Evolutionary conservation across 1,140 invertebrate genomes (phyloP), one percentile per base, ranked within the genome.

Genomic region (Pectinophora gossypiella): DNA sequence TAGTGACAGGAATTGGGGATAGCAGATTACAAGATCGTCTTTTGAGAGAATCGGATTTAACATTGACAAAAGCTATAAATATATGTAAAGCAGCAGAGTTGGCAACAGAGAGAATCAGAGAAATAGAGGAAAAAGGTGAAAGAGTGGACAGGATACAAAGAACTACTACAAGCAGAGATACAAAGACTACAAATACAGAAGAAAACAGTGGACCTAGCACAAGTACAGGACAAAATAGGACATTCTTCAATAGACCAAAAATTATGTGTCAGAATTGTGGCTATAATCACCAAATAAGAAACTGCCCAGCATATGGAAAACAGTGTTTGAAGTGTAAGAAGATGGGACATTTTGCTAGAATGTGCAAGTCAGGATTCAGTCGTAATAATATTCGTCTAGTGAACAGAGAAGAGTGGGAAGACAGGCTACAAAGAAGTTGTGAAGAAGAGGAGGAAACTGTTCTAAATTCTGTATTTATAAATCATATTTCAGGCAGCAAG

Each of bases 231-330:
- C n/a, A n/a, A n/a, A n/a, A n/a, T n/a, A n/a, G n/a, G n/a, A n/a
- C n/a, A n/a, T n/a, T n/a, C n/a, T n/a, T n/a, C n/a, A n/a, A n/a
- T n/a, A n/a, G n/a, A n/a, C n/a, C n/a, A n/a, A n/a, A n/a, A n/a
- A n/a, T n/a, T n/a, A n/a, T n/a, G n/a, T n/a, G n/a, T n/a, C n/a
- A n/a, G n/a, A 51, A 18, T 15, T 51, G 48, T 21, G 48, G 48
- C 40, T 40, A 3, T 12, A 23, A 5, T 3, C 48, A 51, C 20
- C 3, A 5, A 10, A 12, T 3, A 12, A 40, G 9, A 6, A 42
- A 51, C n/a, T 51, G 48, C 22, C 35, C 48, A 13, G 48, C 38
- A 9, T 51, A 18, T 36, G 38, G 38, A 1, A 42, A 51, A 18
- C 40, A 2, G 1, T 51, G 48, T 16, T 2, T 10, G 2, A 51